Base-by-base conservation (phyloP, 37 sponge, comb jelly and placozoan species). In the Geodia barretti region DNA sequence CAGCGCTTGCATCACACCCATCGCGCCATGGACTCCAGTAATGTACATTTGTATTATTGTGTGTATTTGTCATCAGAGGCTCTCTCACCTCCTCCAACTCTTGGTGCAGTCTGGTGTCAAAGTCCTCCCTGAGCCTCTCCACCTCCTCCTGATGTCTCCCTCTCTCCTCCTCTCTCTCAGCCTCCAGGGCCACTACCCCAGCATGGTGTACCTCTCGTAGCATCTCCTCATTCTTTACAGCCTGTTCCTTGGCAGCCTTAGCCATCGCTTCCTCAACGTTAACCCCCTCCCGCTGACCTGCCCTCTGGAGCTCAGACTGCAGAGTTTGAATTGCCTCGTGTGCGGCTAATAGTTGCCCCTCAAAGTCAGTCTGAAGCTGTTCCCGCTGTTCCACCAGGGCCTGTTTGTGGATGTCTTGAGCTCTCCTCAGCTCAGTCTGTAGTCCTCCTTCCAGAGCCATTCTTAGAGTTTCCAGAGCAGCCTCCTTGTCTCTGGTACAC, bases 291-390 rank as follows among this genome's bases (percentile, higher is more conserved):
- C 33, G 35, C 23, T 70, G 31, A 31, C 38, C 70, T 70, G 4
- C 19, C 30, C 9, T 30, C 5, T 64, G 66, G 29, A 64, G 66
- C 8, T 23, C n/a, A 7, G 29, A 47, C 14, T 7, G 54, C 11
- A 47, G 7, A 17, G 54, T 47, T 7, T 47, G 54, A 17, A 47
- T 47, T 7, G 7, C 14, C 11, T 47, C 54, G 7, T 14, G 7
- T 47, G 70, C 70, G 3, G 31, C 34, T 32, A 35, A 33, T 33
- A 35, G 31, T 35, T 70, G 37, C 11, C 3, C 20, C 3, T 70
- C 70, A 70, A 33, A 70, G 36, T 3, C 4, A 19, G 75, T 34
- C 31, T 75, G 47, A 1, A 75, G 35, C 75, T 75, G 35, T 58
- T 23, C 75, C 33, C 17, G 32, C 33, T 59, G 28, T 17, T 59